Percentiles rank a stretch among this genome's conserved stretches.
phyloP scores from a whole-genome alignment of 2,113 vertebrate genomes.

The Grammomys surdaster region DNA sequence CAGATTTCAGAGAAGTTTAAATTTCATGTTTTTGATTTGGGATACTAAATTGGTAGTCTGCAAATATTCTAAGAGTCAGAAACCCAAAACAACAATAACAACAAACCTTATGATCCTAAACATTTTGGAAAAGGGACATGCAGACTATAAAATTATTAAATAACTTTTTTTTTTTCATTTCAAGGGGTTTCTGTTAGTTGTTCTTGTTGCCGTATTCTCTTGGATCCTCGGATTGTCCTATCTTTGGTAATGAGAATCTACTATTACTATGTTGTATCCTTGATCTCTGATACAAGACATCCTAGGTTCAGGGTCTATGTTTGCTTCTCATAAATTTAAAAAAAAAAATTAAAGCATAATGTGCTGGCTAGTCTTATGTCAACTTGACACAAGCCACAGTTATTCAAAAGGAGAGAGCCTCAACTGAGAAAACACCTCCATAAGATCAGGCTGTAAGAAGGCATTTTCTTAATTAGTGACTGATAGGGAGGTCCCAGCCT shows the following conservation, averaged over 20 bases:
- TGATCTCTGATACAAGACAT: slow-evolving; percentile 3
- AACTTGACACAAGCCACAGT: neutral
- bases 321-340: slow-evolving; percentile 55
- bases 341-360: slow-evolving; percentile 4
- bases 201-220: neutral
- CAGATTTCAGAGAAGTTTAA: neutral
- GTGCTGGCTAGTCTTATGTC: neutral
- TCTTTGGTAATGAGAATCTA: neutral
- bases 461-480: neutral
- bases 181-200: neutral
- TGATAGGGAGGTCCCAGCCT: neutral
- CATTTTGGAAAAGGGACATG: neutral
- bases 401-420: neutral
- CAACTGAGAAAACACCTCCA: neutral
- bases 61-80: neutral
- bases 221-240: neutral
- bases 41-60: neutral
- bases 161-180: neutral
- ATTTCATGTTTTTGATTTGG: neutral
- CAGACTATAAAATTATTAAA: neutral
- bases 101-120: neutral
- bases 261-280: neutral
- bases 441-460: neutral
- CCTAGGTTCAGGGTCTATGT: neutral
- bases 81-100: neutral